phyloP scores from a whole-genome alignment of 2,113 vertebrate species.

The rat (Rattus norvegicus) region GRCr8 NC_086025.1:124007001-124007500 shows the following conservation, averaged over 20 bases:
- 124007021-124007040: neutral
- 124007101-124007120: conserved; percentile 28
- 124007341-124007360: neutral
- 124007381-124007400: neutral
- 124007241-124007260: conserved; percentile 28
- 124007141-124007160: neutral
- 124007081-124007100: conserved; percentile 10
- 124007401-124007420: conserved; percentile 12
- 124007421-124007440: neutral
- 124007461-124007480: no score
- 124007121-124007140: conserved; percentile 49
- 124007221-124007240: conserved; percentile 19
- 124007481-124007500: no score
- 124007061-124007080: conserved; percentile 19
- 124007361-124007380: neutral
- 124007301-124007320: neutral
- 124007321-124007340: conserved; percentile 3
- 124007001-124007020: no score
- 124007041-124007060: neutral
- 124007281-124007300: neutral
- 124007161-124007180: conserved; percentile 30
- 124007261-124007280: neutral
- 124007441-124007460: no score
- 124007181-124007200: neutral
- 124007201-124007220: conserved; percentile 40